phyloP scores from a whole-genome alignment of 2,797 vertebrate genomes.

The Hydrocynus forskahlii region DNA sequence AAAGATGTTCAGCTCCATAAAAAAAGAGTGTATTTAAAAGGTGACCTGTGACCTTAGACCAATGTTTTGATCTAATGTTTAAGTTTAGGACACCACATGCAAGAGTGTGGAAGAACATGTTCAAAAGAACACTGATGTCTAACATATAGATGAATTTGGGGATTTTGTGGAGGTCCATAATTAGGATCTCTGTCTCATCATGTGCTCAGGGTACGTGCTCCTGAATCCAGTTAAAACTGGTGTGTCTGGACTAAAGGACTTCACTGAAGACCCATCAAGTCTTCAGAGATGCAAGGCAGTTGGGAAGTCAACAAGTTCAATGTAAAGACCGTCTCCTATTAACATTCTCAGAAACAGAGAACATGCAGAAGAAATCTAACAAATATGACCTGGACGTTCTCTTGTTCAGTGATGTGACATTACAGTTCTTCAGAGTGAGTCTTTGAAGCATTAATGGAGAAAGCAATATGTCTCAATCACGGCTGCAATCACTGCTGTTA shows the following conservation, averaged over 20 bases:
- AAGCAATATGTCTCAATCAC: neutral
- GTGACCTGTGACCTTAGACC: too few species aligned
- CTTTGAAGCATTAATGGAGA: slow-evolving; percentile 8
- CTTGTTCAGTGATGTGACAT: neutral
- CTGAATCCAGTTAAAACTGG: neutral
- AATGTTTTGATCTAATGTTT: too few species aligned
- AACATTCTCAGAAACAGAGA: neutral
- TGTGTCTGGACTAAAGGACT: neutral
- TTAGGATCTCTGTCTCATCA: neutral
- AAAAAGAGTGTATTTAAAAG: too few species aligned
- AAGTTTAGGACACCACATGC: too few species aligned
- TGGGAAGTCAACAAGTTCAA: neutral
- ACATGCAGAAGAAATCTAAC: neutral
- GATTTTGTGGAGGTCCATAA: too few species aligned
- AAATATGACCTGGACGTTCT: neutral
- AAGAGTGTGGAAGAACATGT: too few species aligned
- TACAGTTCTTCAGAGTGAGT: neutral
- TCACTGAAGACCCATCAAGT: neutral
- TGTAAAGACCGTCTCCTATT: neutral
- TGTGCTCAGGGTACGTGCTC: neutral
- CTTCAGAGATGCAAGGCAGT: neutral
- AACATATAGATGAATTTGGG: neutral
- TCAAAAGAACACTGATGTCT: too few species aligned
- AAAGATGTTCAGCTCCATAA: too few species aligned
- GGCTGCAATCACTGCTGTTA: neutral